Conservation (phyloP, 2,888 invertebrate genomes). For the Yponomeuta evonymella region DNA sequence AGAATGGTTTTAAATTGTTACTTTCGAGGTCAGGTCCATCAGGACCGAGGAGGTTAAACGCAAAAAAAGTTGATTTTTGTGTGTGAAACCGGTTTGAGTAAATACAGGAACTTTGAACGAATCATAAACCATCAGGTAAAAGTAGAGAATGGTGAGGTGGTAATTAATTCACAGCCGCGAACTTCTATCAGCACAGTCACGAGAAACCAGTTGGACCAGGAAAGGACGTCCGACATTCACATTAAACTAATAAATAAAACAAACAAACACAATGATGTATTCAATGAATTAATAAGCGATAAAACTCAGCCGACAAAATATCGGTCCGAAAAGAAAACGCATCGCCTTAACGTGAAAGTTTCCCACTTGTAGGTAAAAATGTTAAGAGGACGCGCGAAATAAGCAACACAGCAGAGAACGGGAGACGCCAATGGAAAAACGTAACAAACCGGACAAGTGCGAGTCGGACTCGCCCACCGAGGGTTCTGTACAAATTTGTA, state of each 20-base stretch:
- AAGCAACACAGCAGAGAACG: too few species aligned
- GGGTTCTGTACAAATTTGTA: too few species aligned
- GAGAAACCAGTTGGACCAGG: not conserved
- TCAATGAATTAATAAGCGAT: constrained; percentile 43
- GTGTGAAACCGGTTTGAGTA: too few species aligned
- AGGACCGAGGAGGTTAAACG: too few species aligned
- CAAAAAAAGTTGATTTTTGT: too few species aligned
- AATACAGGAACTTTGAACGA: too few species aligned
- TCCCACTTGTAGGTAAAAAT: constrained; percentile 41
- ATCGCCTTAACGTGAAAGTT: constrained; percentile 36
- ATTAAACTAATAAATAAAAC: not conserved
- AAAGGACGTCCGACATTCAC: not conserved
- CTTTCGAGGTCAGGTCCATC: too few species aligned
- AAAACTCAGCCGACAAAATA: constrained; percentile 51
- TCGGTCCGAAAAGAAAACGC: constrained; percentile 46
- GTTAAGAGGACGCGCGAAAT: constrained; percentile 43
- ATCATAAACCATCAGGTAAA: not conserved
- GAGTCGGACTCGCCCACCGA: too few species aligned
- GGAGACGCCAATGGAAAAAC: too few species aligned
- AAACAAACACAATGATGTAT: constrained; percentile 13
- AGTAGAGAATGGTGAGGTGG: not conserved
- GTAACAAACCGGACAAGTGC: too few species aligned
- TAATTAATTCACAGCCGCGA: not conserved
- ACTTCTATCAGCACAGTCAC: not conserved
- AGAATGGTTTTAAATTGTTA: too few species aligned